Evolutionary conservation across 2,113 vertebrate species (phyloP), one percentile per base, ranked within the genome.

Genomic region (Mustelus asterias): DNA sequence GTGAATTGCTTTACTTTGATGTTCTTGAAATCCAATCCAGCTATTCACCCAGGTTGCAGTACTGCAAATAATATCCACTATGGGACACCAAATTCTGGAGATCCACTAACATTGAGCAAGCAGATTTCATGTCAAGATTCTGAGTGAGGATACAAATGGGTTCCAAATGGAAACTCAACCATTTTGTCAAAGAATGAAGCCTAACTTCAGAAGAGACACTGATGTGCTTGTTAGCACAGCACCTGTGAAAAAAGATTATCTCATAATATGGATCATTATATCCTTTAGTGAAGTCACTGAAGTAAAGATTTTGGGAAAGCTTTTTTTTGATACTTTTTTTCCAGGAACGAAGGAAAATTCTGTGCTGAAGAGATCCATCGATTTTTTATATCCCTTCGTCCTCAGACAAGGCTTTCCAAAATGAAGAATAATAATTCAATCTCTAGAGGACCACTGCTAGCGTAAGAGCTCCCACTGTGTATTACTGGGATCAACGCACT

Each of bases 381-480:
- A 29, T 29, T 72, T 76, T 41, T 96, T 1, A 88, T 89, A 60
- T 89, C 76, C 63, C 29, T 95, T 96, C 96, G 96, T 69, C 96
- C 96, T 97, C 67, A 97, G 96, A 96, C 98, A 94, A 99, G 97
- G 94, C 96, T 97, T 96, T 99, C 98, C n/a, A 97, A 97, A 97
- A 99, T 98, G 97, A 98, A 99, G 97, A 99, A 99, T 60, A 98
- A 22, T 96, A 99, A 97, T 97, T 99, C 99, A 97, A 99, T 98
- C 97, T 99, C 98, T 97, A 99, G 76, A 92, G 98, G 98, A 0
- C 98, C 97, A 96, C 97, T 98, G 16, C 98, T 97, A 0, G 98
- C 97, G 65, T 97, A 97, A 5, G 98, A 98, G 94, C 98, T 97
- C 0, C 98, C 98, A 41, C 98, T 97, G 0, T 99, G 98, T 96